phyloP scores from a whole-genome alignment of 2,113 vertebrate genomes.

The Platysteira castanea region DNA sequence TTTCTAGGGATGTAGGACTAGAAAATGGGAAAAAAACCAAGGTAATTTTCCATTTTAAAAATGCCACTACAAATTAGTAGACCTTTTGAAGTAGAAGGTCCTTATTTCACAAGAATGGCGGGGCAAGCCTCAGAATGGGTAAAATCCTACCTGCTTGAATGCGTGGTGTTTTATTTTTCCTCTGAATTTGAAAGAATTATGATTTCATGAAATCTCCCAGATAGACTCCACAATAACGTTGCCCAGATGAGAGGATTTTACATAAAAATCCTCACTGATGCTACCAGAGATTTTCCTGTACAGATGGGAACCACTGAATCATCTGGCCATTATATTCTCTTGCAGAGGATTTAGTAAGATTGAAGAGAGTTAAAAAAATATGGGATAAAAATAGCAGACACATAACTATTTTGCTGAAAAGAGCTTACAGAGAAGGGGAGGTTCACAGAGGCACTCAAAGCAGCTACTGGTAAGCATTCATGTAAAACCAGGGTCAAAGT shows the following conservation, averaged over 20 bases:
- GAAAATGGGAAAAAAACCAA: not conserved
- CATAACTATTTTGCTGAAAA: not conserved
- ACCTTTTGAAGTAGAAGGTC: not conserved
- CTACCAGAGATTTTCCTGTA: not conserved
- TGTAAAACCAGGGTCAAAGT: not conserved
- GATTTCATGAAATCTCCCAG: not conserved
- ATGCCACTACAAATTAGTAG: fast-evolving
- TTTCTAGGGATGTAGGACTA: not conserved
- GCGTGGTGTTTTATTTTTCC: not conserved
- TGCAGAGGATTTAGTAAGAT: constrained; percentile 8
- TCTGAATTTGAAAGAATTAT: not conserved
- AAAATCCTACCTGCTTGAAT: not conserved
- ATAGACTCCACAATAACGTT: not conserved
- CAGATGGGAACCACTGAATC: not conserved
- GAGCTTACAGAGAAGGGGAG: not conserved
- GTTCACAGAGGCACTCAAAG: not conserved
- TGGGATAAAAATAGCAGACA: not conserved
- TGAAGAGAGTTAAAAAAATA: constrained; percentile 17
- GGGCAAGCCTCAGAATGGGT: not conserved
- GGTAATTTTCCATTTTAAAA: not conserved
- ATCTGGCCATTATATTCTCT: not conserved
- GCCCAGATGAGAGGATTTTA: constrained; percentile 1
- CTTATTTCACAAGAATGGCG: not conserved
- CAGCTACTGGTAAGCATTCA: not conserved
- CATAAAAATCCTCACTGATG: not conserved